These are phyloP conservation scores for Camarhynchus parvulus DNA, from an alignment of 2,113 vertebrate species.

Conservation along the genomic window DNA sequence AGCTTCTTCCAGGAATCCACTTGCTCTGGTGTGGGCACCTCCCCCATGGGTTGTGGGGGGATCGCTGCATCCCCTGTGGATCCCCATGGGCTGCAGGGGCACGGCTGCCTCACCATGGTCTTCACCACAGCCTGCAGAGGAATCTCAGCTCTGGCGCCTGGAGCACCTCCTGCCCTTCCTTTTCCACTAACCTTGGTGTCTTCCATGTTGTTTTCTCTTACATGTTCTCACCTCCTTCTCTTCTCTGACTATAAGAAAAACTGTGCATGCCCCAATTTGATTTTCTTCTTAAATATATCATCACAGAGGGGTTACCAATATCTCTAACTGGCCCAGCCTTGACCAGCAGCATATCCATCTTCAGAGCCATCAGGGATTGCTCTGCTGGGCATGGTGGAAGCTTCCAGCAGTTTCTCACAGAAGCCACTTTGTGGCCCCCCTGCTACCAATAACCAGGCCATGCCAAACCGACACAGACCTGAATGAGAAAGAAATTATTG, in stretches of 20 bases:
- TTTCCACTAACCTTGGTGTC: neutral
- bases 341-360: neutral
- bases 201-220: neutral
- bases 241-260: neutral
- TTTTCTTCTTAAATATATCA: neutral
- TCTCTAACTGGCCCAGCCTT: neutral
- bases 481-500: neutral
- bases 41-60: fast-evolving
- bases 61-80: neutral
- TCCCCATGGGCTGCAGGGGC: no score
- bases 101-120: neutral
- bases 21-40: fast-evolving
- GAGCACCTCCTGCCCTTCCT: neutral
- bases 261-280: neutral
- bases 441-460: neutral
- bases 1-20: neutral
- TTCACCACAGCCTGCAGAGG: neutral
- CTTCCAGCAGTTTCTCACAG: neutral
- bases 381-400: neutral
- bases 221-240: neutral
- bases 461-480: neutral
- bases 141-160: fast-evolving
- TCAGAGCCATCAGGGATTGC: neutral
- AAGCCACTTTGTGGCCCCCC: neutral
- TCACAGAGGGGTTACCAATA: neutral